These are phyloP conservation scores for Neogobius melanostomus DNA, from an alignment of 2,113 vertebrate species.

Conservation along the genomic window DNA sequence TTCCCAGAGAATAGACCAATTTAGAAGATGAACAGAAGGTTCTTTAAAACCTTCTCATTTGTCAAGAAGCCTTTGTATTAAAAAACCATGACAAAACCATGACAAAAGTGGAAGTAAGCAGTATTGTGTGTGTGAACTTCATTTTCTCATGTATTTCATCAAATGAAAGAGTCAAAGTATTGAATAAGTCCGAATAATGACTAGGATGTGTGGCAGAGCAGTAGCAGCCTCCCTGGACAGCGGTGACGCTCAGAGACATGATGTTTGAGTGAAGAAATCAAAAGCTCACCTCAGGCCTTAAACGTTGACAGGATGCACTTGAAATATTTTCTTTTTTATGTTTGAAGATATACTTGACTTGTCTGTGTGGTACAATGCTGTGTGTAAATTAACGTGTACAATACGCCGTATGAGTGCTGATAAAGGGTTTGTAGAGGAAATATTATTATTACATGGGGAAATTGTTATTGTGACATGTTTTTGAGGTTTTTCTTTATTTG, in stretches of 20 bases:
- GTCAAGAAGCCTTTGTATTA: too few relatives aligned
- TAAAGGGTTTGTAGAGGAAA: slow-evolving; percentile 41
- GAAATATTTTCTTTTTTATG: slow-evolving; percentile 34
- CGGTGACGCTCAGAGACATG: slow-evolving; percentile 7
- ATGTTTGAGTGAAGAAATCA: slow-evolving; percentile 54
- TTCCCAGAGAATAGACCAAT: too few relatives aligned
- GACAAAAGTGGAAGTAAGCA: too few relatives aligned
- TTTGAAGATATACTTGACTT: slow-evolving; percentile 45
- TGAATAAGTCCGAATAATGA: neutral
- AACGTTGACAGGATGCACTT: slow-evolving; percentile 70
- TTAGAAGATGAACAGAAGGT: too few relatives aligned
- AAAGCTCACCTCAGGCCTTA: slow-evolving; percentile 74
- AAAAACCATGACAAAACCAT: too few relatives aligned
- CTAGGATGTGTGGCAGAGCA: neutral
- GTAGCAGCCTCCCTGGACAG: slow-evolving; percentile 38
- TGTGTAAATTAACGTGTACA: slow-evolving; percentile 31
- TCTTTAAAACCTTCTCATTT: too few relatives aligned
- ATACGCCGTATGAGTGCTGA: slow-evolving; percentile 35
- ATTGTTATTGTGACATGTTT: slow-evolving; percentile 44
- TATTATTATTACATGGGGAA: slow-evolving; percentile 48
- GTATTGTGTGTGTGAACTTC: too few relatives aligned
- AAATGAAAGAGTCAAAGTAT: too few relatives aligned
- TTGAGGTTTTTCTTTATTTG: slow-evolving; percentile 15
- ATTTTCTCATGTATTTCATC: too few relatives aligned
- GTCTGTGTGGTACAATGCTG: slow-evolving; percentile 50